These are phyloP conservation scores for Oreohelix idahoensis DNA, from an alignment of 1,140 invertebrate species.

Conservation along the genomic window DNA sequence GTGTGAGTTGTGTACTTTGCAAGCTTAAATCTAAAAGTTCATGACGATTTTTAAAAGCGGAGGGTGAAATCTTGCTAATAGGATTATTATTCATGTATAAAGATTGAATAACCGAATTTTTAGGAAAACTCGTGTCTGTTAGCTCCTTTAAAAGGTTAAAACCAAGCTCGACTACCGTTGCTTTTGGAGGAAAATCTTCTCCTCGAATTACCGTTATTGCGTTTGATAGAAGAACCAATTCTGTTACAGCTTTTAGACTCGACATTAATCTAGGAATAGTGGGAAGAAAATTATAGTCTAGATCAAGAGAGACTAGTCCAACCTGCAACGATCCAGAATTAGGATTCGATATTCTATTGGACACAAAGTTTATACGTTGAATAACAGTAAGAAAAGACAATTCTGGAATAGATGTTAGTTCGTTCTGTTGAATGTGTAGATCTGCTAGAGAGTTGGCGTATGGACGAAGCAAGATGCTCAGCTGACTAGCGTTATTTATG, in stretches of 20 bases:
- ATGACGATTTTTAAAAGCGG: neutral
- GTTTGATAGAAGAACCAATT: neutral
- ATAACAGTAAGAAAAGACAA: neutral
- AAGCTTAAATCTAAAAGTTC: neutral
- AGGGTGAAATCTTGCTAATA: neutral
- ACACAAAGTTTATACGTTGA: neutral
- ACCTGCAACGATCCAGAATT: neutral
- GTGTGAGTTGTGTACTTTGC: neutral
- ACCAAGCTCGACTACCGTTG: neutral
- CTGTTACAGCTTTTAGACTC: neutral
- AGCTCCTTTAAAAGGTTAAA: neutral
- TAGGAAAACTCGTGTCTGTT: neutral
- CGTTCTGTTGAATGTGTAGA: neutral
- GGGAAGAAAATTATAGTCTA: neutral
- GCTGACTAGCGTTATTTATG: neutral
- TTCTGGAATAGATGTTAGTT: neutral
- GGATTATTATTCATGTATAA: neutral
- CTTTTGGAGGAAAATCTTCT: neutral
- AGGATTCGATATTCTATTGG: neutral
- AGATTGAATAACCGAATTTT: neutral
- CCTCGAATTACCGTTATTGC: neutral
- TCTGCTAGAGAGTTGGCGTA: neutral
- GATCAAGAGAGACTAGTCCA: neutral
- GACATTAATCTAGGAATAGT: neutral
- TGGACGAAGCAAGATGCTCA: neutral